Evolutionary conservation across 2,113 vertebrate species (phyloP), one percentile per base, ranked within the genome.

Genomic region (Fregata magnificens): DNA sequence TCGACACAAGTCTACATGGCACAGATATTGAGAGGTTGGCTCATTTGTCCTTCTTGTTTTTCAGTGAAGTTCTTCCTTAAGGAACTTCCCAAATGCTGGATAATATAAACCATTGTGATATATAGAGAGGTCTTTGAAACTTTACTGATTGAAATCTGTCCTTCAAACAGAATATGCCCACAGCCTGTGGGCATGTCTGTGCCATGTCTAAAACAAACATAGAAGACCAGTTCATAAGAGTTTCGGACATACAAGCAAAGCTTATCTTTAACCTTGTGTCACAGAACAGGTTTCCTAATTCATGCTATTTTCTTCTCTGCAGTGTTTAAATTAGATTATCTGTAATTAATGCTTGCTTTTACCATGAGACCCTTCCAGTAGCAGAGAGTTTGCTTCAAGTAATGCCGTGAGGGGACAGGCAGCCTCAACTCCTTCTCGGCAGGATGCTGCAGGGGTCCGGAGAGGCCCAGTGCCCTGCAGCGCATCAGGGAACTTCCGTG

Each of bases 401-500:
- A 9, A 6, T 44, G 47, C 8, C 0, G 2, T 45, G 61, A 44
- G 29, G 53, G 76, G 52, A n/a, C 8, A 8, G 25, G 42, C 21
- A 40, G 19, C 26, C 40, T 72, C 40, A 0, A 0, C 40, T 74
- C 9, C 45, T 72, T 38, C 71, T 74, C 6, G 2, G 31, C 5
- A 0, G 1, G 34, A 34, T 44, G 24, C 58, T 79, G 73, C 45
- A 5, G 19, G 22, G 18, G 5, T 32, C 20, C 1, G 0, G n/a
- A 17, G 61, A 36, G 40, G 53, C 38, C 32, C 25, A 29, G 65
- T 21, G 25, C 44, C 6, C 20, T 19, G 24, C 32, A 31, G 42
- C 2, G 3, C 47, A 44, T 31, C 61, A 3, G 19, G 19, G 34
- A 58, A 25, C 29, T 21, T 22, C 25, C 0, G 1, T 11, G 42